Evolutionary conservation across 2,888 invertebrate genomes (phyloP).

Genomic region (Bombyx huttoni): DNA sequence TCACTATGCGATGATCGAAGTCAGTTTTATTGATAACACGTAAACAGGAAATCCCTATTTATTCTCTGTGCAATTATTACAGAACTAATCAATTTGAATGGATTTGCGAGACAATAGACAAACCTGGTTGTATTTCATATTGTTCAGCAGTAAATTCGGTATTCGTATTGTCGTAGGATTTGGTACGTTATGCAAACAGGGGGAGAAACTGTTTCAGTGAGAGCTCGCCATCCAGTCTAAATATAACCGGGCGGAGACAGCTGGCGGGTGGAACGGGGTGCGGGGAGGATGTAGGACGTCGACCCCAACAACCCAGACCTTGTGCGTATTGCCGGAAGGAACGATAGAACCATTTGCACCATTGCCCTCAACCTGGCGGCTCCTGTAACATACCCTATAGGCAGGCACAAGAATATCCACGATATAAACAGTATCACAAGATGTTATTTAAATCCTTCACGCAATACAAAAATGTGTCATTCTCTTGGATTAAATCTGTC

Average conservation of each 20-base stretch:
- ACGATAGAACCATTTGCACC: slow-evolving; percentile 28
- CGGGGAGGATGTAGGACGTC: slow-evolving; percentile 31
- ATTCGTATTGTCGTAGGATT: slow-evolving; percentile 31
- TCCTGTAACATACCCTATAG: neutral
- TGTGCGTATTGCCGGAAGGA: slow-evolving; percentile 45
- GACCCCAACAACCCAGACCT: slow-evolving; percentile 61
- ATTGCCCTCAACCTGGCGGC: slow-evolving; percentile 14
- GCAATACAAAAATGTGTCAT: neutral
- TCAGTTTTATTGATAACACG: too few relatives aligned
- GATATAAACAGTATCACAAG: neutral
- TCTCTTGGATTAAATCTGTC: neutral
- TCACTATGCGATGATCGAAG: too few relatives aligned
- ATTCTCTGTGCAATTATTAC: too few relatives aligned
- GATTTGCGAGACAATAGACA: neutral
- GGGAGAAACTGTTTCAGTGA: slow-evolving; percentile 58
- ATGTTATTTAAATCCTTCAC: neutral
- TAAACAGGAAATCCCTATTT: too few relatives aligned
- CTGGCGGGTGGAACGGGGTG: slow-evolving; percentile 27
- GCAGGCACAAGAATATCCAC: neutral
- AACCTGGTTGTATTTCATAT: neutral
- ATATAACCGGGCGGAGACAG: slow-evolving; percentile 56
- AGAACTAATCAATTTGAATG: too few relatives aligned
- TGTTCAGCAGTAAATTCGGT: slow-evolving; percentile 24
- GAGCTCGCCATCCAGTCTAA: slow-evolving; percentile 58
- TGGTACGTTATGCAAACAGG: slow-evolving; percentile 45